Evolutionary conservation across 1,140 invertebrate species (phyloP), one percentile per base, ranked within the genome.

Genomic region (Zeugodacus cucurbitae): DNA sequence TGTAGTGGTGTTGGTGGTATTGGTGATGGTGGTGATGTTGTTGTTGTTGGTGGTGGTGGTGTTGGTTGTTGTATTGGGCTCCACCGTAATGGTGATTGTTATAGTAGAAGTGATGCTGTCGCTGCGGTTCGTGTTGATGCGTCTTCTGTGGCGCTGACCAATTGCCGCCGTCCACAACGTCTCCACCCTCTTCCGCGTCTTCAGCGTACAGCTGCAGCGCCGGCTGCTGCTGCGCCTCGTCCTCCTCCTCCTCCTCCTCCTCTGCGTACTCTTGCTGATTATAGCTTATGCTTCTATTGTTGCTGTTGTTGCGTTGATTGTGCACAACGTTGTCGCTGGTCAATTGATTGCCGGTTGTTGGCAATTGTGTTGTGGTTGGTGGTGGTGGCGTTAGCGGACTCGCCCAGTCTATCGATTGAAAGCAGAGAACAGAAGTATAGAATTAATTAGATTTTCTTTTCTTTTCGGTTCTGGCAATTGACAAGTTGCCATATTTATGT

Each of bases 371-470:
- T 48, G 74, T 26, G 48, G 74, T n/a, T 62, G 89, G 78, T 88
- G 89, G 87, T 89, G 89, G 90, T 89, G 90, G 89, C 86, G 91
- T 91, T 88, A 91, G 88, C 41, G 91, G 90, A 90, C 90, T 91
- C 89, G 91, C 92, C 93, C 93, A 93, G 91, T 92, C 92, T 93
- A 88, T 20, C 34, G 88, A 44, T 59, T 59, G 58, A 62, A 62
- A 88, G 22, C 62, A 29, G 34, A 88, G 32, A 87, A 22, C 26
- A 87, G 32, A 88, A 78, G 41, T 37, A 70, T 74, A 78, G 41
- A 58, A 70, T 74, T 32, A 7, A 34, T 29, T 10, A n/a, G 48
- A 88, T 74, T 78, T 67, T 54, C 48, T 54, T 41, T 41, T 41
- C 7, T 7, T 41, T 41, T 58, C 5, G n/a, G 48, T 54, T 26